Percentiles rank a stretch among this genome's conserved stretches.
Evolutionary conservation across 2,888 invertebrate genomes (phyloP).

Genomic region (Lepas anatifera): DNA sequence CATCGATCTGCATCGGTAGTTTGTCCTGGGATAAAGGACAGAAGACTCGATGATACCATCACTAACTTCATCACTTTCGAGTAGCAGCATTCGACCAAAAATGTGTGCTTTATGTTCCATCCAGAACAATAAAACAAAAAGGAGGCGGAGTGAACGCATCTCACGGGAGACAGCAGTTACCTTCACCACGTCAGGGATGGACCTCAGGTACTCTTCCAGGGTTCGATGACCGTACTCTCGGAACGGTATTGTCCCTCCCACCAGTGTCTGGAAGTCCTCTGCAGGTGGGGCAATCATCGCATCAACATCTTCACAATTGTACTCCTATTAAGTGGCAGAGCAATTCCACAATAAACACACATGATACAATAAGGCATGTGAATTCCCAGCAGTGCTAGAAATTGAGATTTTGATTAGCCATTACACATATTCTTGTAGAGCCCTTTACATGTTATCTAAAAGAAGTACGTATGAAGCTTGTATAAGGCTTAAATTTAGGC

Average conservation of each 20-base stretch:
- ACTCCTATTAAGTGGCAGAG: not conserved
- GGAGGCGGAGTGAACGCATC: too few relatives aligned
- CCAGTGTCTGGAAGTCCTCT: not conserved
- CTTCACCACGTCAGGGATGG: not conserved
- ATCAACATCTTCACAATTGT: too few relatives aligned
- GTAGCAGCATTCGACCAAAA: too few relatives aligned
- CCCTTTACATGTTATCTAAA: not conserved
- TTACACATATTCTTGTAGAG: not conserved
- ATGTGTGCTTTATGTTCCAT: too few relatives aligned
- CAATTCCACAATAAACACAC: not conserved
- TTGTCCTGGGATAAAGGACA: too few relatives aligned
- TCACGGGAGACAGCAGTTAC: not conserved
- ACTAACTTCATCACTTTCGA: too few relatives aligned
- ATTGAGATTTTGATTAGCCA: not conserved
- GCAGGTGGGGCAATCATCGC: too few relatives aligned
- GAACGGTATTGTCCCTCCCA: not conserved
- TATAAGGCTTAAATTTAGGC: too few relatives aligned
- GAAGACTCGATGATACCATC: too few relatives aligned
- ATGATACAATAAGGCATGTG: not conserved
- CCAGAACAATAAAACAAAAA: too few relatives aligned
- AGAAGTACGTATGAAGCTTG: too few relatives aligned
- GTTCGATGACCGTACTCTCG: not conserved
- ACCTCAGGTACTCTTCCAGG: not conserved
- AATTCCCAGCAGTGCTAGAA: too few relatives aligned
- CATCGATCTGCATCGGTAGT: not conserved